Evolutionary conservation across 2,888 invertebrate genomes (phyloP), one percentile per base, ranked within the genome.

Genomic region (Scaptomyza polygonia): DNA sequence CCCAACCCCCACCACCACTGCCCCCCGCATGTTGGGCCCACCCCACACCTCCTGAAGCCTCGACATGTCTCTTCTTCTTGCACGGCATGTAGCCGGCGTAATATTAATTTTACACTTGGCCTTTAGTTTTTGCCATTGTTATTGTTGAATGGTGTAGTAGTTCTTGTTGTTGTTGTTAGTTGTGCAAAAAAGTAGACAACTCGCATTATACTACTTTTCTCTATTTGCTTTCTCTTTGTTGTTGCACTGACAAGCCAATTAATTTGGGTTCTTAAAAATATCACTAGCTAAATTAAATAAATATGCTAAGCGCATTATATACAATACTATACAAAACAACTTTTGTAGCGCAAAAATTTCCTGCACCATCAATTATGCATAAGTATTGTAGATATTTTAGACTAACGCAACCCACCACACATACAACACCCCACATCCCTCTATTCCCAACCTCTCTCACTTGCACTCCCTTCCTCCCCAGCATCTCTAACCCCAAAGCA

Each of bases 31-130:
- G 16, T 14, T 27, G 30, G 5, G 18, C 32, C 34, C 40, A 16
- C 44, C 21, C 43, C 11, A 30, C 42, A 12, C 44, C 42, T 16
- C 8, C 65, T 29, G 21, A 8, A 30, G 21, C 44, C 16, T 3
- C 40, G 3, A 7, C 27, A 7, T 29, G 25, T 27, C n/a, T 53
- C 51, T 18, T 48, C 36, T 51, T 53, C 21, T 48, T 56, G 29
- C 58, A 39, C 71, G 71, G 32, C 64, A 34, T 75, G 71, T 67
- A 43, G 76, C 67, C 72, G 84, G 78, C 75, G 81, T 75, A 80
- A 84, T 89, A 90, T 90, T 89, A 83, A 89, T 89, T 88, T 89
- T 90, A 90, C 90, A 90, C 90, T 90, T 90, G 90, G 90, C 90
- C 90, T 90, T 86, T 89, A 88, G 79, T 87, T 85, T 66, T 66